Percentiles rank a stretch among this genome's conserved stretches.
Evolutionary conservation across 2,797 vertebrate species (phyloP).

Genomic region (Pangasius djambal): DNA sequence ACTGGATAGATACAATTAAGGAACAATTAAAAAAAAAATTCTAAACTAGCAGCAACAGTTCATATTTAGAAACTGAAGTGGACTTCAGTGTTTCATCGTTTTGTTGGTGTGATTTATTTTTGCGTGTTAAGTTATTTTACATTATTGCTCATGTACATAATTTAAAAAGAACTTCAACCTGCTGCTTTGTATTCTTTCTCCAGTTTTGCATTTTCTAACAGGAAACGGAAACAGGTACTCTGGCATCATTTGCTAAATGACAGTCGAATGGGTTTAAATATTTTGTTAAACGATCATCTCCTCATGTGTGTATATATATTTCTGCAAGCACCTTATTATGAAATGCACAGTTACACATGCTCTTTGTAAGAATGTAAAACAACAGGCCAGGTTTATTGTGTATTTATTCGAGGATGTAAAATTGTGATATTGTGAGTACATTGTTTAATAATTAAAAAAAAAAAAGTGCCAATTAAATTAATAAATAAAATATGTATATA

Average conservation of each 20-base stretch:
- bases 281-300: not conserved
- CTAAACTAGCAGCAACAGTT: not conserved
- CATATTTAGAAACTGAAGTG: not conserved
- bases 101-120: not conserved
- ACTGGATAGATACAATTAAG: not conserved
- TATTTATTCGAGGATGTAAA: slow-evolving; percentile 11
- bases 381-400: slow-evolving; percentile 18
- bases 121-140: not conserved
- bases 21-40: not conserved
- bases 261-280: not conserved
- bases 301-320: not conserved
- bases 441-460: not conserved
- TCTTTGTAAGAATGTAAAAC: not conserved
- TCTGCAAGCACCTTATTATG: not conserved
- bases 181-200: not conserved
- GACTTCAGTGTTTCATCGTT: not conserved
- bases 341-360: not conserved
- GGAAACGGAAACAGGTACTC: not conserved
- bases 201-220: not conserved
- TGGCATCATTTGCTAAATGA: not conserved
- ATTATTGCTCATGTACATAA: not conserved
- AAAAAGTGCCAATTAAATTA: not conserved
- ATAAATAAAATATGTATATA: slow-evolving; percentile 20
- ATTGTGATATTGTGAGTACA: not conserved
- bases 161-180: not conserved